Base-by-base conservation (phyloP, 2,113 vertebrate genomes). In the Naja naja region DNA sequence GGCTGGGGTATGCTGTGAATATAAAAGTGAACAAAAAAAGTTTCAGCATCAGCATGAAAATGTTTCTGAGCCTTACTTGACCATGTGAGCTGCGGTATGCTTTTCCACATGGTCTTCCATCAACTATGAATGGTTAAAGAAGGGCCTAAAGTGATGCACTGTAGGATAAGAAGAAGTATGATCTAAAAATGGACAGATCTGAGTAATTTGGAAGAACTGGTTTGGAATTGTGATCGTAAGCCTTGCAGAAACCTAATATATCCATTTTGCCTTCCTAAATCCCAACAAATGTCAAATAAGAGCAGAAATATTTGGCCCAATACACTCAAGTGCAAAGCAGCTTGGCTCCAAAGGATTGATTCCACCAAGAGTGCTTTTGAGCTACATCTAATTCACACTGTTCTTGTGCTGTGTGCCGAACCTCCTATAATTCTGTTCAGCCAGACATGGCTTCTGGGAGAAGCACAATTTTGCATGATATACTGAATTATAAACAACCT, bases 1-100 rank as follows among this genome's bases (percentile, higher is more conserved):
- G 9, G 0, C 87, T 86, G 0, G 88, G 30, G 86, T 88, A 92
- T 87, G 93, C 96, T 98, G 97, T 0, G 55, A 92, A 64, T 94
- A 52, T 91, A 92, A 69, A 3, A 55, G 34, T 0, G 34, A 39
- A 1, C 74, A 49, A 55, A 25, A 49, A 91, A 95, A 92, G 0
- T 8, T 34, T 81, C 69, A 81, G 69, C 69, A 81, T 81, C 16
- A 20, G 69, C 16, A 81, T 12, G 12, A 58, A 89, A 45, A 18
- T 6, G 22, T 88, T 88, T 53, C 16, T 53, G 88, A 22, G 20
- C 25, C 22, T 56, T 23, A 56, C 54, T 10, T 39, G 54, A 34
- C 23, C 3, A 11, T 55, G 25, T 56, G 20, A 56, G 20, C 4
- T 16, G 0, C 25, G 18, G 5, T 22, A 55, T 55, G 49, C 8